phyloP scores from a whole-genome alignment of 2,797 vertebrate species.

The Steatocranus sp. region DNA sequence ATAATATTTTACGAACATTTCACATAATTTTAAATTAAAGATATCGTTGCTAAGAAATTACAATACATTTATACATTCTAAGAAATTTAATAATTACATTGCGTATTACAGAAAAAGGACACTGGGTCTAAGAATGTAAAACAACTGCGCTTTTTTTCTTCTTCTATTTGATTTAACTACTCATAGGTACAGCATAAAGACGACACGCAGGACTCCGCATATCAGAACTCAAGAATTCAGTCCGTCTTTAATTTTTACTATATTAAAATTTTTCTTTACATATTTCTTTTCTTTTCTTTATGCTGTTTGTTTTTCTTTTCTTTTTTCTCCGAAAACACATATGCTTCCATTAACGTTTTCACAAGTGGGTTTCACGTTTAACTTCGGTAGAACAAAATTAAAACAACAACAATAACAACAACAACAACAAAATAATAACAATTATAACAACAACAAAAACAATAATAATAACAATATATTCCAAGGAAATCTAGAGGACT shows the following conservation, averaged over 20 bases:
- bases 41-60: neutral
- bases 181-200: neutral
- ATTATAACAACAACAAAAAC: neutral
- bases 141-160: neutral
- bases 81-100: neutral
- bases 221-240: neutral
- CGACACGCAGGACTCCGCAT: neutral
- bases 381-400: neutral
- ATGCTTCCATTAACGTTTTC: neutral
- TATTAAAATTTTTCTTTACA: neutral
- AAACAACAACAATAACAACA: neutral
- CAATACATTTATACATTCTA: neutral
- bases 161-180: neutral
- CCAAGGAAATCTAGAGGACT: neutral
- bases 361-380: neutral
- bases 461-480: neutral
- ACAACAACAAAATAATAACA: neutral
- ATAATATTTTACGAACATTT: neutral
- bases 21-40: neutral
- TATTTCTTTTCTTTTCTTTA: neutral
- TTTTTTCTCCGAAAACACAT: neutral
- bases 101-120: neutral
- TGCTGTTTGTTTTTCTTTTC: neutral
- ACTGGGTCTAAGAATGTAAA: neutral
- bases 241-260: neutral